These are phyloP conservation scores for Propithecus perrieri DNA, from an alignment of 2,797 vertebrate genomes.

Conservation along the genomic window DNA sequence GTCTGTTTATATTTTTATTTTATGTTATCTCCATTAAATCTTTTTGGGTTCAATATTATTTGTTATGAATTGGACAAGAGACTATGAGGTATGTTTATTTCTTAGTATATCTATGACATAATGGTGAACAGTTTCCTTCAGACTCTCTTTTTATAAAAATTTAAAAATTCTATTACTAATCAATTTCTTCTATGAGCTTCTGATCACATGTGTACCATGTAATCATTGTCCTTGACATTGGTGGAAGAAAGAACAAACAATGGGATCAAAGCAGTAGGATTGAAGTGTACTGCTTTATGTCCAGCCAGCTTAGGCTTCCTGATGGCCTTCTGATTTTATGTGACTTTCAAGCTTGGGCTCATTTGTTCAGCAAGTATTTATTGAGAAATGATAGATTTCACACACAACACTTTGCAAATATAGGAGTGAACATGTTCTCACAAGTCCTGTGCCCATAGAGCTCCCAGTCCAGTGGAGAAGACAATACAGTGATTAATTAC, in stretches of 20 bases:
- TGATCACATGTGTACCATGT: neutral
- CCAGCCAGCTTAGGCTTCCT: neutral
- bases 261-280: neutral
- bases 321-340: neutral
- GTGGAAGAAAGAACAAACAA: neutral
- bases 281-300: neutral
- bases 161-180: slow-evolving; percentile 14
- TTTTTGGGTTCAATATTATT: neutral
- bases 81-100: neutral
- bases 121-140: neutral
- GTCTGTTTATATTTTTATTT: neutral
- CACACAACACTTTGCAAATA: neutral
- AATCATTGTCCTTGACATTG: neutral
- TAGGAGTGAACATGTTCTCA: neutral
- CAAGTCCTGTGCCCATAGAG: neutral
- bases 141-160: neutral
- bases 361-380: neutral
- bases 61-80: neutral
- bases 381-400: neutral
- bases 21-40: neutral
- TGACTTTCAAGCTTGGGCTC: neutral
- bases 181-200: neutral
- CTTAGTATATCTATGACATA: neutral
- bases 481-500: neutral
- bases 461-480: neutral